A percentile compares a stretch with the other conserved stretches of the same genome.
Evolutionary conservation across 2,888 invertebrate genomes (phyloP).

Genomic region (Luperina nickerlii): DNA sequence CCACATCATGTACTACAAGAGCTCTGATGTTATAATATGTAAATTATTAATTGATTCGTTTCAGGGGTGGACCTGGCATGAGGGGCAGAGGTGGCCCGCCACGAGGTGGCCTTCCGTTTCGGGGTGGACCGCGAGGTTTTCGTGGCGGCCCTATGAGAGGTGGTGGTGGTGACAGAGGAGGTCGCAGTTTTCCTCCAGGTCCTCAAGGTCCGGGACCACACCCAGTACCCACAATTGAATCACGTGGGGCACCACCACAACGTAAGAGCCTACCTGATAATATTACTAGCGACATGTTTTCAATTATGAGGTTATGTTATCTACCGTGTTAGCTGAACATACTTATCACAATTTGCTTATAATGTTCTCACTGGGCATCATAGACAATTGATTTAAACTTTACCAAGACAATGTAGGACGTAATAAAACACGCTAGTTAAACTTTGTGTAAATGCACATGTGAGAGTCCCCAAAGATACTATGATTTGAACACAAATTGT

Average conservation of each 20-base stretch:
- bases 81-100: slow-evolving; percentile 84
- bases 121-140: slow-evolving; percentile 85
- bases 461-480: not conserved
- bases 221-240: slow-evolving; percentile 87
- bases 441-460: not conserved
- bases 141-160: slow-evolving; percentile 87
- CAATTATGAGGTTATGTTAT: not conserved
- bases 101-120: slow-evolving; percentile 78
- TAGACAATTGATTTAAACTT: not conserved
- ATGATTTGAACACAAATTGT: not conserved
- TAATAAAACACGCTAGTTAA: not conserved
- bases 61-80: slow-evolving; percentile 84
- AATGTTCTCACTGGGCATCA: not conserved
- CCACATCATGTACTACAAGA: not conserved
- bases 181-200: slow-evolving; percentile 84
- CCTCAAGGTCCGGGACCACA: slow-evolving; percentile 88
- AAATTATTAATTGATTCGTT: not conserved
- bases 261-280: slow-evolving; percentile 72
- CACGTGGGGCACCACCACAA: slow-evolving; percentile 82
- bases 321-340: not conserved
- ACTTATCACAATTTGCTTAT: not conserved
- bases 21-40: not conserved
- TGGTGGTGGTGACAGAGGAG: slow-evolving; percentile 85
- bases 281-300: not conserved
- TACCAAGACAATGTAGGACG: not conserved